These are phyloP conservation scores for Calidris pugnax DNA, from an alignment of 2,113 vertebrate species.

Conservation along the genomic window DNA sequence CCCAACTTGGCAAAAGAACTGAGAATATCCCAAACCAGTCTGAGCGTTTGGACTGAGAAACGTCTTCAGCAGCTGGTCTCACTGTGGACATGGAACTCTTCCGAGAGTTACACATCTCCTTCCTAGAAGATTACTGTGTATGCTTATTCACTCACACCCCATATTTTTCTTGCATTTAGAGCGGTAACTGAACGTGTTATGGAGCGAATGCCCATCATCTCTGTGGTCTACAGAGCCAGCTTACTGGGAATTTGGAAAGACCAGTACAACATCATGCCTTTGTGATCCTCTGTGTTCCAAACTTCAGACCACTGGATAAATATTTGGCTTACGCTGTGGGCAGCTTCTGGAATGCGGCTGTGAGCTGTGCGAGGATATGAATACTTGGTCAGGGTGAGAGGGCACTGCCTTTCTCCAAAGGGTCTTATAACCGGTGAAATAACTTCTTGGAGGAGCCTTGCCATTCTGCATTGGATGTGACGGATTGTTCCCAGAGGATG, in stretches of 20 bases:
- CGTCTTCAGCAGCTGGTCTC: neutral
- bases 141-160: rapidly evolving
- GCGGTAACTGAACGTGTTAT: rapidly evolving
- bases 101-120: neutral
- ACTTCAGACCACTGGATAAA: neutral
- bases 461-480: neutral
- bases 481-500: neutral
- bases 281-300: neutral
- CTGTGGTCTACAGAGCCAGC: neutral
- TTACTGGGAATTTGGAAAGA: neutral
- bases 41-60: neutral
- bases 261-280: neutral
- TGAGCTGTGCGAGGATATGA: neutral
- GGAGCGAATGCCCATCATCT: neutral
- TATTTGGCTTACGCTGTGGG: neutral
- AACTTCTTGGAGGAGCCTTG: neutral
- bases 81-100: neutral
- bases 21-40: neutral
- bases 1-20: neutral
- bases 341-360: neutral
- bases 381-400: neutral
- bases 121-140: neutral
- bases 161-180: neutral
- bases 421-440: neutral
- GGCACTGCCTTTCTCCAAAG: neutral